A percentile compares a stretch with the other conserved stretches of the same genome.
Evolutionary conservation across 2,113 vertebrate species (phyloP).

Genomic region (pig (Sus scrofa)): T2T-Sscrofa CM000813.6:22707501-22708000

Average conservation of each 20-base stretch:
- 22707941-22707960: background rate
- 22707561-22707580: background rate
- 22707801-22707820: background rate
- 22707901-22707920: background rate
- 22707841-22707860: background rate
- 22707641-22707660: background rate
- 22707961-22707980: background rate
- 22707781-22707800: background rate
- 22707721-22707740: background rate
- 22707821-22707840: background rate
- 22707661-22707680: background rate
- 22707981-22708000: constrained; percentile 47
- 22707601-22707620: background rate
- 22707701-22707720: background rate
- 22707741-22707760: background rate
- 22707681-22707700: background rate
- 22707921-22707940: background rate
- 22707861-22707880: background rate
- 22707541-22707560: background rate
- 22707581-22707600: background rate
- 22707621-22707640: background rate
- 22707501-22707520: background rate
- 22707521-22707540: background rate
- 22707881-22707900: background rate
- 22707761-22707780: background rate